Conservation (phyloP, 2,888 invertebrate genomes). For the Drosophila pseudotalamancana region DNA sequence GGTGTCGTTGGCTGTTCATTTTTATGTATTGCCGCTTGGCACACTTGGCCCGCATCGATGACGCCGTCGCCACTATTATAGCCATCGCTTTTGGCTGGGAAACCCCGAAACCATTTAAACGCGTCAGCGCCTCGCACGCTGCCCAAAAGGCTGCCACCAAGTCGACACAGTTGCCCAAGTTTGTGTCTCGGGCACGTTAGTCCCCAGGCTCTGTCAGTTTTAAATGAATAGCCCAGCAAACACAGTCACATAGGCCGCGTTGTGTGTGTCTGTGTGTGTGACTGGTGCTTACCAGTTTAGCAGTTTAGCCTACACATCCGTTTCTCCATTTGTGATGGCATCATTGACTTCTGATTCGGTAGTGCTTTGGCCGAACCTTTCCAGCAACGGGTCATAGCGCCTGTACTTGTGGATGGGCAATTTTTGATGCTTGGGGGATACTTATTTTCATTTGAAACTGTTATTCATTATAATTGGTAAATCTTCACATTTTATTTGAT, state of each 20-base stretch:
- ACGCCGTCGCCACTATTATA: constrained; percentile 42
- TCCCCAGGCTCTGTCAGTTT: constrained; percentile 71
- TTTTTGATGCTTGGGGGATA: constrained; percentile 3
- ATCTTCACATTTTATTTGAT: constrained; percentile 73
- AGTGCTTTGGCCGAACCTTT: constrained; percentile 28
- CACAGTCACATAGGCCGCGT: constrained; percentile 35
- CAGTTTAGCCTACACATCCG: constrained; percentile 9
- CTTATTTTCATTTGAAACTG: neutral
- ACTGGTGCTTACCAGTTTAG: constrained; percentile 24
- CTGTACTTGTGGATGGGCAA: constrained; percentile 7
- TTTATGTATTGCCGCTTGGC: constrained; percentile 70
- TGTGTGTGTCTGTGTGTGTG: constrained; percentile 18
- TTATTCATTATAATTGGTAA: constrained; percentile 34
- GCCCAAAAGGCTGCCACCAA: constrained; percentile 60
- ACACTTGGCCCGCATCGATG: constrained; percentile 59
- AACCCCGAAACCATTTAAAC: constrained; percentile 71
- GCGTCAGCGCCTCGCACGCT: constrained; percentile 75
- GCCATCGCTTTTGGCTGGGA: constrained; percentile 56
- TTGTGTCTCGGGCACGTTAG: constrained; percentile 56
- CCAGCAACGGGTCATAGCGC: constrained; percentile 15
- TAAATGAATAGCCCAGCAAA: constrained; percentile 70
- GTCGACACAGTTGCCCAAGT: constrained; percentile 31
- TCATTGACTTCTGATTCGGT: constrained; percentile 68
- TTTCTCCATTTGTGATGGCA: constrained; percentile 65
- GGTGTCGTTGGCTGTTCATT: constrained; percentile 58